Percentiles rank a stretch among this genome's conserved stretches.
These are phyloP conservation scores for Scolopax mira DNA, from an alignment of 2,113 vertebrate species.

Conservation along the genomic window DNA sequence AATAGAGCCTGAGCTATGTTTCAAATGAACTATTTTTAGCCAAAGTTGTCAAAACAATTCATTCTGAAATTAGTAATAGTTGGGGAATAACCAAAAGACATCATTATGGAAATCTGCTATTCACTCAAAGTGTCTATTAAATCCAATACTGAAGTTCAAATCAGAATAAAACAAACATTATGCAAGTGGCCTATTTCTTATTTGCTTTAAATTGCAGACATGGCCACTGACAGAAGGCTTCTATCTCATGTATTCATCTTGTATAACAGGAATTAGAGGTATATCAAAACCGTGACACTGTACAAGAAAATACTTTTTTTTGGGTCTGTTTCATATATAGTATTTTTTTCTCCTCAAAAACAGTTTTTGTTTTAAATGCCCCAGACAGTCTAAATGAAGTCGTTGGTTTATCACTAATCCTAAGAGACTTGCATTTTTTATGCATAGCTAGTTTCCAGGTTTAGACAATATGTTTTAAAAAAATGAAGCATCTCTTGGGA, in stretches of 20 bases:
- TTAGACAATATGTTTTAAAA: not conserved
- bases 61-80: not conserved
- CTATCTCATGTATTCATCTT: not conserved
- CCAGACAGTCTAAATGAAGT: not conserved
- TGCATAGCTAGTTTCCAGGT: not conserved
- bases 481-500: not conserved
- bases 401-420: not conserved
- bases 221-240: not conserved
- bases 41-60: not conserved
- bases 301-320: not conserved
- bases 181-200: not conserved
- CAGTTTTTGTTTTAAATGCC: not conserved
- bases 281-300: not conserved
- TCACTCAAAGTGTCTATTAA: not conserved
- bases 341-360: not conserved
- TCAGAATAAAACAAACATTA: not conserved
- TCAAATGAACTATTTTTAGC: not conserved
- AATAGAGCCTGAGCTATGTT: not conserved
- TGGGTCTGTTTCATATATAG: not conserved
- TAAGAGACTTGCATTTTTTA: conserved; percentile 15
- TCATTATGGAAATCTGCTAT: not conserved
- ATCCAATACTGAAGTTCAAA: not conserved
- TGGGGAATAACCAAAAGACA: not conserved
- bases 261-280: not conserved
- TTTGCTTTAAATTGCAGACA: not conserved